Base-by-base conservation (phyloP, 2,888 invertebrate genomes). In the Eugnorisma glareosa region DNA sequence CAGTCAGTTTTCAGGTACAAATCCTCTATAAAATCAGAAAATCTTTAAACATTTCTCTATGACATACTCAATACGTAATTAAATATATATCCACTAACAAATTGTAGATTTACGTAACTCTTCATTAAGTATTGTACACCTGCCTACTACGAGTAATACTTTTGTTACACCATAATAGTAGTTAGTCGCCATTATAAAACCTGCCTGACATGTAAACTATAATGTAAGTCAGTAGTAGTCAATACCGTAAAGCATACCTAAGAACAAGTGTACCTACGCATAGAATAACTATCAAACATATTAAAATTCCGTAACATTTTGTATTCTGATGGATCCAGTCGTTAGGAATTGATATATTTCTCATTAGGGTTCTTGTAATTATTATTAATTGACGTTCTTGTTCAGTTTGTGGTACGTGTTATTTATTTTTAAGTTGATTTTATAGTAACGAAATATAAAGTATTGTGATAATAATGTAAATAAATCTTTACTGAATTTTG, bases 391-490 rank as follows among this genome's bases (percentile, higher is more conserved):
- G 77, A 79, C 51, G 79, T 93, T 91, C 89, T 92, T 92, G 92
- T 94, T 93, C 89, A 89, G 85, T 90, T 91, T 89, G 87, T 89
- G 81, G 81, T 88, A 89, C 72, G 88, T 94, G 96, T 96, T 96
- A 95, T 93, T 94, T 96, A 95, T 90, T 96, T 95, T 91, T 96
- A 95, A 95, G 94, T 91, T 92, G 87, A 91, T 91, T 92, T 92
- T 93, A 89, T 90, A 88, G 81, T 87, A 87, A 82, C 77, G 81
- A 88, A 86, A 88, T 86, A 91, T 88, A 88, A 89, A 90, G 80
- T 91, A 94, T 93, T 96, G 95, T 96, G 95, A 96, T 96, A 95
- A 92, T 92, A 93, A 92, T 94, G 93, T 95, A 94, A 95, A 95
- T 95, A 95, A 93, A 95, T 86, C 79, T 91, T 89, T 85, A 90